Percentiles rank a stretch among this genome's conserved stretches.
These are phyloP conservation scores for Agapostemon virescens DNA, from an alignment of 2,888 invertebrate species.

Conservation along the genomic window DNA sequence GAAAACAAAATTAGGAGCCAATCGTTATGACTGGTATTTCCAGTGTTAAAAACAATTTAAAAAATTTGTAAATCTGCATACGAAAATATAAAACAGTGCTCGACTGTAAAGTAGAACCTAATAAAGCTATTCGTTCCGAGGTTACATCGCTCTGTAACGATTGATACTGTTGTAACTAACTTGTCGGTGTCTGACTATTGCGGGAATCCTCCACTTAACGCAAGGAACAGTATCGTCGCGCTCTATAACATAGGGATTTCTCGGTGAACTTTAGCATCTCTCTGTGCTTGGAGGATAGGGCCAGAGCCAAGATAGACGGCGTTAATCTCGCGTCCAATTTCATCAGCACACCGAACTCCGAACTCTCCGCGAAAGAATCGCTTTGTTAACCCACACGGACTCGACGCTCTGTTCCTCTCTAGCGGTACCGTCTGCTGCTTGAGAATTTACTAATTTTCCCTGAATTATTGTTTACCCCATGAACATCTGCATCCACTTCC, in stretches of 20 bases:
- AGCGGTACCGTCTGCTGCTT: neutral
- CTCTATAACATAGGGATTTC: slow-evolving; percentile 40
- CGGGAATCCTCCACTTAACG: neutral
- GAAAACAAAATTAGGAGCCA: no score
- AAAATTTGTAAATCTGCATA: no score
- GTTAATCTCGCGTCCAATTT: slow-evolving; percentile 45
- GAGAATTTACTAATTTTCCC: slow-evolving; percentile 23
- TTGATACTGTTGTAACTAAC: neutral
- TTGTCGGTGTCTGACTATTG: neutral
- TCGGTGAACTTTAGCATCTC: slow-evolving; percentile 33
- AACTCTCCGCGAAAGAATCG: slow-evolving; percentile 30
- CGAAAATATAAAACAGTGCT: neutral
- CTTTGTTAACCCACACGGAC: slow-evolving; percentile 24
- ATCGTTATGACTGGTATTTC: no score
- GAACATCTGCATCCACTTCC: slow-evolving; percentile 1
- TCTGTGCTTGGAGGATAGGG: slow-evolving; percentile 22
- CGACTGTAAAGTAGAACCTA: neutral
- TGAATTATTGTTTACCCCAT: slow-evolving; percentile 11
- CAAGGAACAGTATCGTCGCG: slow-evolving; percentile 17
- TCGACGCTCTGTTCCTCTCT: slow-evolving; percentile 4
- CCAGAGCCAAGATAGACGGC: slow-evolving; percentile 27
- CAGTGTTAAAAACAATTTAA: no score
- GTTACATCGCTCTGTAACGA: neutral
- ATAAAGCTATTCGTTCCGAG: neutral
- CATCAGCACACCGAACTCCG: slow-evolving; percentile 24